These are phyloP conservation scores for Zapus hudsonius DNA, from an alignment of 2,113 vertebrate species.

Conservation along the genomic window DNA sequence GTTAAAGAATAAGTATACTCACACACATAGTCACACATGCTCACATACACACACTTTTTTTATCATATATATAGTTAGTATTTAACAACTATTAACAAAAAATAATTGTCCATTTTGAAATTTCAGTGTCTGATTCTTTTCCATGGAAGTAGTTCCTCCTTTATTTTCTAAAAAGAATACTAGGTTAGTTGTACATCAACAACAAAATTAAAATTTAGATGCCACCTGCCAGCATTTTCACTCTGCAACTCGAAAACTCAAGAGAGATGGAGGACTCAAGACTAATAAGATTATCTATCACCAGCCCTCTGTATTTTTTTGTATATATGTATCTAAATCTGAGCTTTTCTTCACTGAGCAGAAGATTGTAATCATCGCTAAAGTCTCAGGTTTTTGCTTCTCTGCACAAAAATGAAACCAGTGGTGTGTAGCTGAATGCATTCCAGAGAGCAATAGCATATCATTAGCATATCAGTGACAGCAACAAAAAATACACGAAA, in stretches of 20 bases:
- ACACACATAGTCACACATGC: not conserved
- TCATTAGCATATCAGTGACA: slow-evolving; percentile 72
- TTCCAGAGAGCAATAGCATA: slow-evolving; percentile 70
- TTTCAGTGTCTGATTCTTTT: not conserved
- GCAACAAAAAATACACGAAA: slow-evolving; percentile 57
- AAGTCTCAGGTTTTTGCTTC: slow-evolving; percentile 76
- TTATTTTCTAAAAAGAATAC: slow-evolving; percentile 45
- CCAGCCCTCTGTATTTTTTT: not conserved
- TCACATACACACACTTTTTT: not conserved
- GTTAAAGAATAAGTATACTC: not conserved
- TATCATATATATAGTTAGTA: slow-evolving; percentile 39
- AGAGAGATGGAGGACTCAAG: slow-evolving; percentile 74
- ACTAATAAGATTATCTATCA: slow-evolving; percentile 82
- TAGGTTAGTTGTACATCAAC: slow-evolving; percentile 5
- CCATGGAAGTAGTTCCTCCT: not conserved
- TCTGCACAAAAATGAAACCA: slow-evolving; percentile 76
- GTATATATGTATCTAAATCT: slow-evolving; percentile 76
- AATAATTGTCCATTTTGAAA: not conserved
- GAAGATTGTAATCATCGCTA: slow-evolving; percentile 69
- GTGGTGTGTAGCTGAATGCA: slow-evolving; percentile 71
- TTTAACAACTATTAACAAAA: slow-evolving; percentile 1
- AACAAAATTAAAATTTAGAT: slow-evolving; percentile 60
- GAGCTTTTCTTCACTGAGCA: slow-evolving; percentile 80
- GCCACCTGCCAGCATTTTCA: slow-evolving; percentile 68
- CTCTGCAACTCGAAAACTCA: slow-evolving; percentile 66